phyloP scores from a whole-genome alignment of 2,888 invertebrate species.

The Platerodrilus igneus region DNA sequence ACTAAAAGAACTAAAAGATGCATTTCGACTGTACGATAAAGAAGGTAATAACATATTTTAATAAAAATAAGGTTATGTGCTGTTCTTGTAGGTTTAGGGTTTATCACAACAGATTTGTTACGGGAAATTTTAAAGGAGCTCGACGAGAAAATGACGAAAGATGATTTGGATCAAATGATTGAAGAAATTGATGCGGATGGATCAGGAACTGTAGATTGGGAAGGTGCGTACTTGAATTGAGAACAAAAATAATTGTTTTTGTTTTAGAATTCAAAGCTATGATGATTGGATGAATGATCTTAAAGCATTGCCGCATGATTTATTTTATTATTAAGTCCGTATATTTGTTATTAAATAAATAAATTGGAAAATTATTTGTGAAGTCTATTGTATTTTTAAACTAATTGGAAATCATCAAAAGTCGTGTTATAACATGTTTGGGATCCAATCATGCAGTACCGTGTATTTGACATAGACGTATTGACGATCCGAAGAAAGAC shows the following conservation, averaged over 20 bases:
- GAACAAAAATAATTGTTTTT: constrained; percentile 17
- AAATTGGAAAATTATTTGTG: no score
- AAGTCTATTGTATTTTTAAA: no score
- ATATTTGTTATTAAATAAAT: no score
- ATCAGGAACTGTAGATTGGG: constrained; percentile 96
- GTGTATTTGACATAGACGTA: no score
- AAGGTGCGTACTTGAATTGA: constrained; percentile 59
- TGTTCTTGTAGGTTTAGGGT: constrained; percentile 64
- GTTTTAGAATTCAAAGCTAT: constrained; percentile 87
- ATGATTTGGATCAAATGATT: constrained; percentile 91
- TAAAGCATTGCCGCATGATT: no score
- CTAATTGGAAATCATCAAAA: no score
- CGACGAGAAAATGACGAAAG: constrained; percentile 82
- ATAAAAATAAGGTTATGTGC: background rate
- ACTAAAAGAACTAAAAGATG: constrained; percentile 86
- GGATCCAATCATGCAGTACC: no score
- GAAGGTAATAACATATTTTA: constrained; percentile 56
- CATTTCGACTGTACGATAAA: constrained; percentile 93
- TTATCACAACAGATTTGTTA: constrained; percentile 80
- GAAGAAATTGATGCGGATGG: constrained; percentile 93
- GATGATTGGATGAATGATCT: constrained; percentile 81
- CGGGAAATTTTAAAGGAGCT: constrained; percentile 88
- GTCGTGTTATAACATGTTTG: no score
- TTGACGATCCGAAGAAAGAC: no score
- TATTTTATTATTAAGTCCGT: no score